Evolutionary conservation across 2,113 vertebrate species (phyloP).

Genomic region (Sporophila hypoxantha): DNA sequence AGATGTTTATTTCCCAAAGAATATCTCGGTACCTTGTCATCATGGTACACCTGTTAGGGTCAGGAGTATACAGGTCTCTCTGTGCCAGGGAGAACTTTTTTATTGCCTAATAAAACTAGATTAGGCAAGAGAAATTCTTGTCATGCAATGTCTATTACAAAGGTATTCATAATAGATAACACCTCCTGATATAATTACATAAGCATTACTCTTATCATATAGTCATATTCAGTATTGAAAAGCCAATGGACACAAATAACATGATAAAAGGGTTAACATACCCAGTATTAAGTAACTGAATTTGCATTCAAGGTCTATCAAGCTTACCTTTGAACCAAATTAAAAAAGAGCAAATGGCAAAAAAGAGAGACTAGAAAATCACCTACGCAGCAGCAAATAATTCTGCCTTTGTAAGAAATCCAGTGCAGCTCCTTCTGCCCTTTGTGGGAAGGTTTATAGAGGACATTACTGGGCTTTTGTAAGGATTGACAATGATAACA

Average conservation of each 20-base stretch:
- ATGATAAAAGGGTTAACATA: slow-evolving; percentile 11
- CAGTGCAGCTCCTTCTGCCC: background rate
- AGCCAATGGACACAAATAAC: background rate
- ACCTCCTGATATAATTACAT: background rate
- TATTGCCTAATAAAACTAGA: slow-evolving; percentile 54
- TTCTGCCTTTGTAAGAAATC: background rate
- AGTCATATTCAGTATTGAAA: background rate
- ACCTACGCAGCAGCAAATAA: background rate
- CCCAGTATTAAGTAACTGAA: slow-evolving; percentile 3
- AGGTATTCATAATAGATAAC: background rate
- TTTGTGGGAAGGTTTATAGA: background rate
- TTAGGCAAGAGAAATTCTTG: slow-evolving; percentile 38
- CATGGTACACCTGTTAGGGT: background rate
- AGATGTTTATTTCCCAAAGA: slow-evolving; percentile 18
- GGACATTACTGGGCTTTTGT: background rate
- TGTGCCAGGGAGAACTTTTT: slow-evolving; percentile 3
- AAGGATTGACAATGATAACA: background rate
- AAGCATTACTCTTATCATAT: background rate
- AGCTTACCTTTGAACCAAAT: slow-evolving; percentile 36
- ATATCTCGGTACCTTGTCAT: background rate
- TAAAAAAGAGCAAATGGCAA: background rate
- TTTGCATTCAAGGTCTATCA: slow-evolving; percentile 7
- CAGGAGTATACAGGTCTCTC: background rate
- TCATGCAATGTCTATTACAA: background rate
- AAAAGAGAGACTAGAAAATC: background rate